Evolutionary conservation across 2,888 invertebrate genomes (phyloP), one percentile per base, ranked within the genome.

Genomic region (Phyto melanocephala): DNA sequence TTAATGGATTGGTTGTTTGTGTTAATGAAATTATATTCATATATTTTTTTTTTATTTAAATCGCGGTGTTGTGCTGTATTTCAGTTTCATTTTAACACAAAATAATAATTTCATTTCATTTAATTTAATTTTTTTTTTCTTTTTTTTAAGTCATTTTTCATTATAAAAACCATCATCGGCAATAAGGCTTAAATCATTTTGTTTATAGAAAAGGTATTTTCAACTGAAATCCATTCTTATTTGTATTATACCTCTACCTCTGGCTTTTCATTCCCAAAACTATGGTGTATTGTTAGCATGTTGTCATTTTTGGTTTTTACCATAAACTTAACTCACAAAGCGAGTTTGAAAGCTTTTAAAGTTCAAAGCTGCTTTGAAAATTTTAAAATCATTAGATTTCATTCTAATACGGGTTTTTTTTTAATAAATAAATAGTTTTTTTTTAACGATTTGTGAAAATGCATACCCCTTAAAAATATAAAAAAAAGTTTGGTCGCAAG

Each of bases 21-120:
- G 17, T n/a, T 74, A 72, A 37, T 54, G 13, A 52, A 42, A 52
- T n/a, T 52, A 13, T 28, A 28, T 28, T 45, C 24, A 54, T 42
- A 52, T 7, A 54, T 60, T 24, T 63, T 45, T 54, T 72, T 68
- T 78, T 71, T 17, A 28, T 56, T 65, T 54, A 54, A 70, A 70
- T 56, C 67, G 81, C 81, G 84, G 84, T 84, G 84, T 82, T 84
- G 84, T 84, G 78, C 70, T 84, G 60, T 77, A 75, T 52, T 65
- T 56, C n/a, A 45, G 28, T 75, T 56, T 52, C 63, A 47, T 75
- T 77, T 72, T 62, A 70, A 65, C 47, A 33, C 52, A 68, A 52
- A 72, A 52, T 62, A 62, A n/a, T 28, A 6, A 13, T 40, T 15
- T 58, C 4, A 47, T 52, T 22, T n/a, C 15, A 40, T 47, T 28